Evolutionary conservation across 2,888 invertebrate species (phyloP).

Genomic region (Apantesis nais): DNA sequence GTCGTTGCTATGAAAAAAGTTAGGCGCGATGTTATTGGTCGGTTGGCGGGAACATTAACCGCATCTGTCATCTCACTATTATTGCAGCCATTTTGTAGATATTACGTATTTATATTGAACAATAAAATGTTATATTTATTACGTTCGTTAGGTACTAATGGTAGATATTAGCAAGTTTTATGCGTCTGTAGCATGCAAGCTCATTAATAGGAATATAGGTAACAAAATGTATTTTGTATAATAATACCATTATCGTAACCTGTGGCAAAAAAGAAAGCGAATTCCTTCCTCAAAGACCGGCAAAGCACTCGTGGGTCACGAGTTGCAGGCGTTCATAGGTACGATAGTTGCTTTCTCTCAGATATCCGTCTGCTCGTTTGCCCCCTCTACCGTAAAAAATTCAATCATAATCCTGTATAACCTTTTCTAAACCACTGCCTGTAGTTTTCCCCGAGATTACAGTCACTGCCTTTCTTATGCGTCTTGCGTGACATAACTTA

Average conservation of each 20-base stretch:
- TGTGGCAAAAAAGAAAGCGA: too few species aligned
- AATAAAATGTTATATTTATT: constrained; percentile 45
- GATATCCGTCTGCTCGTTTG: too few species aligned
- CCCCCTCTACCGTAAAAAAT: too few species aligned
- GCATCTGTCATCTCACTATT: constrained; percentile 78
- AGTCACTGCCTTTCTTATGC: not conserved
- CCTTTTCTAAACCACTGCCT: too few species aligned
- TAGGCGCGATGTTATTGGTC: constrained; percentile 65
- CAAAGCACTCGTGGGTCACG: too few species aligned
- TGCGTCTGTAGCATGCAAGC: constrained; percentile 9
- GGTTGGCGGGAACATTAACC: constrained; percentile 73
- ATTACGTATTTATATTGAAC: constrained; percentile 43
- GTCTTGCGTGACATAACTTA: not conserved
- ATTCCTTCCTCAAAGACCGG: too few species aligned
- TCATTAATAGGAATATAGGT: constrained; percentile 2
- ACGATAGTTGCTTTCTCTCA: too few species aligned
- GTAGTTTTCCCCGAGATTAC: not conserved
- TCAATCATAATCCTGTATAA: too few species aligned
- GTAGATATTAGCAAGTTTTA: constrained; percentile 15
- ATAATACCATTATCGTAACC: too few species aligned
- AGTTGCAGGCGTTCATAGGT: too few species aligned
- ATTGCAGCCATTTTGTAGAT: constrained; percentile 56
- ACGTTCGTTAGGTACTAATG: constrained; percentile 27
- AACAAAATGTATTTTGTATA: too few species aligned
- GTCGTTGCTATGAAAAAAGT: constrained; percentile 71